Evolutionary conservation across 2,888 invertebrate species (phyloP).

Genomic region (Stomorhina lunata): DNA sequence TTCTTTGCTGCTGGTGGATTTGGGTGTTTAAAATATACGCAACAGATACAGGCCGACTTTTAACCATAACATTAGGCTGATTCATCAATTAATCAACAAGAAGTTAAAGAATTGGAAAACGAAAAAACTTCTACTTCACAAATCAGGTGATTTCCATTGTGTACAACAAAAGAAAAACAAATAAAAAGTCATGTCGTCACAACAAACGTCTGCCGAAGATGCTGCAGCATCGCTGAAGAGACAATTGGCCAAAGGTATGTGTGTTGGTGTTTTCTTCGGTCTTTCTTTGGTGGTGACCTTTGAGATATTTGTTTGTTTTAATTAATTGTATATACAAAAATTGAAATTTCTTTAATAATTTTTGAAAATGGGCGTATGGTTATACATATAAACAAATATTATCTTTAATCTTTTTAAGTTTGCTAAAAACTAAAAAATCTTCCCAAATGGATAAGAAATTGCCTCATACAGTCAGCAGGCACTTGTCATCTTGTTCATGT

Average conservation of each 20-base stretch:
- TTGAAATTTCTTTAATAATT: no score
- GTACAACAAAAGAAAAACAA: background rate
- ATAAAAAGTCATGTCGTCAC: conserved; percentile 11
- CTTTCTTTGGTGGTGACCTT: no score
- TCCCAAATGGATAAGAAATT: background rate
- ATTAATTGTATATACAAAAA: no score
- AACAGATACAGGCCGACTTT: conserved; percentile 52
- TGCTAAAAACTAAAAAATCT: no score
- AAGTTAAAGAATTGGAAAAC: background rate
- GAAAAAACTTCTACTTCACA: background rate
- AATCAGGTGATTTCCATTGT: conserved; percentile 6
- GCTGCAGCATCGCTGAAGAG: conserved; percentile 70
- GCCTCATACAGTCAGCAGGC: background rate
- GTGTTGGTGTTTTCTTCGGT: no score
- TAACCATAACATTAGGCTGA: no score
- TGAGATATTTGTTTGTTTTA: background rate
- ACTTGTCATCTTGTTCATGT: background rate
- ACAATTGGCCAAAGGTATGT: conserved; percentile 77
- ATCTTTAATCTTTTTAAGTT: no score
- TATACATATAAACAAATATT: no score
- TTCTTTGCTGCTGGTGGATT: background rate
- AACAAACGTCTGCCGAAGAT: conserved; percentile 66
- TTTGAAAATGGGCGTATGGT: no score
- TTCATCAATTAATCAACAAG: conserved; percentile 1
- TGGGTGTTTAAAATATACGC: conserved; percentile 19